Evolutionary conservation across 2,888 invertebrate genomes (phyloP).

Genomic region (Eupithecia vulgata): DNA sequence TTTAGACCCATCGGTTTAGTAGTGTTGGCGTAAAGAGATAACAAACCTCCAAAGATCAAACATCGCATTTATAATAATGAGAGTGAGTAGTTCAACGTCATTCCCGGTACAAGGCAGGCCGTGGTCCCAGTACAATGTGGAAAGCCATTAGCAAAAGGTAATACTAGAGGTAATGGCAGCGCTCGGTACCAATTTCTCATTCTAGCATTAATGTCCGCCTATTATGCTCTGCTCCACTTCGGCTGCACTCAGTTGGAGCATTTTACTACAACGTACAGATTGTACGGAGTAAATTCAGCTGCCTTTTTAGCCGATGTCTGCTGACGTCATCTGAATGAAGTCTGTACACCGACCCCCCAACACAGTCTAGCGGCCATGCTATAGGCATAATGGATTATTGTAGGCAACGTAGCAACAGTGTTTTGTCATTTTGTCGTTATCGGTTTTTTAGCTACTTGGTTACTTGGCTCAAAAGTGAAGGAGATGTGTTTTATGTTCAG

Average conservation of each 20-base stretch:
- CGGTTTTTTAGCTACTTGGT: no score
- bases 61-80: no score
- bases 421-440: neutral
- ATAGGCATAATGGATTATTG: neutral
- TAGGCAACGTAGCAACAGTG: neutral
- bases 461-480: no score
- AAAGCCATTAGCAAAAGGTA: conserved; percentile 14
- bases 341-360: neutral
- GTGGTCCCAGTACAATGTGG: conserved; percentile 5
- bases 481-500: no score
- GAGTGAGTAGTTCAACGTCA: neutral
- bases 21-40: no score
- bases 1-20: no score
- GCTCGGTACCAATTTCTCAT: conserved; percentile 25
- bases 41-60: no score
- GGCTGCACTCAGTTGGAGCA: neutral
- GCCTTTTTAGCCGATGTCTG: neutral
- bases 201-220: conserved; percentile 24
- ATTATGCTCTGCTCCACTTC: conserved; percentile 13
- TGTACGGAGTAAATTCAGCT: neutral
- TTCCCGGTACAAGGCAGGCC: neutral
- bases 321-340: neutral
- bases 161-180: conserved; percentile 14
- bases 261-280: neutral
- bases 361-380: neutral